Evolutionary conservation across 2,113 vertebrate species (phyloP).

Genomic region (Asarcornis scutulata): DNA sequence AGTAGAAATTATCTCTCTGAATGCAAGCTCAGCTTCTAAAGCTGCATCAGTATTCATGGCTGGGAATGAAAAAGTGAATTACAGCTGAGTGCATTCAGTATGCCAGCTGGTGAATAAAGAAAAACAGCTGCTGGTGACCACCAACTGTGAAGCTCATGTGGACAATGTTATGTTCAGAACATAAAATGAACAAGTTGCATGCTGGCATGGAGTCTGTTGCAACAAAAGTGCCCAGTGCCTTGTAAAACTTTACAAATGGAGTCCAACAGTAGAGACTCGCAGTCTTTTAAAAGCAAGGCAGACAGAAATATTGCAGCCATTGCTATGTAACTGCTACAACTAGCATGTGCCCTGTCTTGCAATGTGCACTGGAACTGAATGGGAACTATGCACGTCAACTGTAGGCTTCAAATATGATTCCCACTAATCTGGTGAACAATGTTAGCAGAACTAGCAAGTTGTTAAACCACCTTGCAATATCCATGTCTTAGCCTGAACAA

Average conservation of each 20-base stretch:
- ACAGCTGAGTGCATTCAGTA: neutral
- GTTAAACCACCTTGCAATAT: neutral
- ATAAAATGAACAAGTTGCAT: conserved; percentile 43
- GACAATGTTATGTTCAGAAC: conserved; percentile 23
- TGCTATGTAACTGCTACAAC: neutral
- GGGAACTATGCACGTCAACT: neutral
- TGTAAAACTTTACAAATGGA: conserved; percentile 20
- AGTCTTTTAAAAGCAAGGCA: neutral
- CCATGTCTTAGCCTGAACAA: neutral
- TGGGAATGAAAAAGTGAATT: conserved; percentile 1
- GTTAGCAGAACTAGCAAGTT: neutral
- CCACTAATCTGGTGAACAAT: neutral
- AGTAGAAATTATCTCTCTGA: neutral
- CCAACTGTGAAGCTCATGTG: conserved; percentile 33
- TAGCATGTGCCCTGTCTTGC: neutral
- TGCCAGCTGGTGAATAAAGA: conserved; percentile 43
- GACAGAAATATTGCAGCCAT: neutral
- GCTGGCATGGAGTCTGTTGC: conserved; percentile 42
- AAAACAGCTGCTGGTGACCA: conserved; percentile 31
- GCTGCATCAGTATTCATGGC: neutral
- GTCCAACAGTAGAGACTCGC: neutral
- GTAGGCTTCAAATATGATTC: neutral
- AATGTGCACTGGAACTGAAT: accelerated
- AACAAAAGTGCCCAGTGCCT: neutral
- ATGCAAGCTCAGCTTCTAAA: conserved; percentile 5